These are phyloP conservation scores for Pseudomyrmex pallidus DNA, from an alignment of 1,140 invertebrate genomes.

Conservation along the genomic window DNA sequence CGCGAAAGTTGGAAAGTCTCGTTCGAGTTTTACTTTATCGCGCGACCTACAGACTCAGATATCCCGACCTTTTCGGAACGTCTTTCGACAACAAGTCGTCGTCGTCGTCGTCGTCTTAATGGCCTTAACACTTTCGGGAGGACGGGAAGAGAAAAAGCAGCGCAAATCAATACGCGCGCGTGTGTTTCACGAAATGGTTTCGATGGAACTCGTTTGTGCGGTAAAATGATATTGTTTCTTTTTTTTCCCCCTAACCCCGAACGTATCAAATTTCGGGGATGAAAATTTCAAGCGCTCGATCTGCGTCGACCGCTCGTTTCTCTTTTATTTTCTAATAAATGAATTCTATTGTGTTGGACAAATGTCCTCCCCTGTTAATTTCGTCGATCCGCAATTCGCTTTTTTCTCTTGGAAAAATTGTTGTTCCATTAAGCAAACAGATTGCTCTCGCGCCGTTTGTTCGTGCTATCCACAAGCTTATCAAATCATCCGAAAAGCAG, in stretches of 20 bases:
- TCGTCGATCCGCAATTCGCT: neutral
- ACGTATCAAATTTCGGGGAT: neutral
- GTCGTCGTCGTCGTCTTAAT: conserved; percentile 30
- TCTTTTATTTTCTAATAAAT: neutral
- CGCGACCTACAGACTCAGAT: conserved; percentile 6
- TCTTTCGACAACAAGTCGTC: conserved; percentile 26
- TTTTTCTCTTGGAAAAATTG: neutral
- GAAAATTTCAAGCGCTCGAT: neutral
- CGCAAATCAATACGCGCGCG: neutral
- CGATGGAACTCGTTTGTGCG: neutral
- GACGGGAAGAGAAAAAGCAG: conserved; percentile 21
- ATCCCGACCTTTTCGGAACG: neutral
- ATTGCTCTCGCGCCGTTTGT: neutral
- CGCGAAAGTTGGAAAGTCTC: conserved; percentile 2
- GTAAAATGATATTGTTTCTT: conserved; percentile 30
- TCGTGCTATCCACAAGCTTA: conserved; percentile 10
- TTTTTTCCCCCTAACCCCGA: neutral
- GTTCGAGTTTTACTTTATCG: conserved; percentile 35
- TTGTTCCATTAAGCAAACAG: conserved; percentile 2
- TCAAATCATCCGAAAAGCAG: conserved; percentile 12
- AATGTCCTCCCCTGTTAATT: neutral
- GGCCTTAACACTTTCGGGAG: neutral
- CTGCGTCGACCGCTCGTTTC: neutral
- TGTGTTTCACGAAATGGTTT: neutral
- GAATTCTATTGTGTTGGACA: neutral